Percentiles rank a stretch among this genome's conserved stretches.
phyloP scores from a whole-genome alignment of 2,113 vertebrate genomes.

The Plecturocebus donacophilus region DNA sequence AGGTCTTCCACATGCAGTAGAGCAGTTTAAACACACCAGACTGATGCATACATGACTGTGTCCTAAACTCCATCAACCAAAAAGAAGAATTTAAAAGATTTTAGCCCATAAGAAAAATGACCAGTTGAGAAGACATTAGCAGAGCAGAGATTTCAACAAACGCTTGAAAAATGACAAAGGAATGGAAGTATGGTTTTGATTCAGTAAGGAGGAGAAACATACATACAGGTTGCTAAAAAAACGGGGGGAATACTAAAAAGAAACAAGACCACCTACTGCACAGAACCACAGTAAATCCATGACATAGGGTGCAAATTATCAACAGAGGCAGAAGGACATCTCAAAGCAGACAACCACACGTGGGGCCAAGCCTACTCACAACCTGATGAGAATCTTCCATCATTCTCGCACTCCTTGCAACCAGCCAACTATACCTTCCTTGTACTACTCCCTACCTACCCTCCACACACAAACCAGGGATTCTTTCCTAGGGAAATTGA shows the following conservation, averaged over 20 bases:
- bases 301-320: neutral
- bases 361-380: neutral
- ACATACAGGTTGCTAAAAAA: neutral
- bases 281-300: neutral
- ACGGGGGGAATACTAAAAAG: neutral
- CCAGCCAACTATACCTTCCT: neutral
- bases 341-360: neutral
- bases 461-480: neutral
- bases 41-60: neutral
- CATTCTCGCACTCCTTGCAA: neutral
- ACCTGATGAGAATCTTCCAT: neutral
- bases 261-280: neutral
- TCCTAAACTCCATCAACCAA: neutral
- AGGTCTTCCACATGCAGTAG: neutral
- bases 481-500: neutral
- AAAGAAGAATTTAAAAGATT: neutral
- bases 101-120: constrained; percentile 10
- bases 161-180: neutral
- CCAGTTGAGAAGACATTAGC: neutral
- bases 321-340: neutral
- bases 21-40: neutral
- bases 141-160: neutral
- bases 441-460: too few relatives aligned
- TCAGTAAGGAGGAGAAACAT: neutral
- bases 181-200: neutral